These are phyloP conservation scores for Limnephilus rhombicus DNA, from an alignment of 2,888 invertebrate genomes.

Conservation along the genomic window DNA sequence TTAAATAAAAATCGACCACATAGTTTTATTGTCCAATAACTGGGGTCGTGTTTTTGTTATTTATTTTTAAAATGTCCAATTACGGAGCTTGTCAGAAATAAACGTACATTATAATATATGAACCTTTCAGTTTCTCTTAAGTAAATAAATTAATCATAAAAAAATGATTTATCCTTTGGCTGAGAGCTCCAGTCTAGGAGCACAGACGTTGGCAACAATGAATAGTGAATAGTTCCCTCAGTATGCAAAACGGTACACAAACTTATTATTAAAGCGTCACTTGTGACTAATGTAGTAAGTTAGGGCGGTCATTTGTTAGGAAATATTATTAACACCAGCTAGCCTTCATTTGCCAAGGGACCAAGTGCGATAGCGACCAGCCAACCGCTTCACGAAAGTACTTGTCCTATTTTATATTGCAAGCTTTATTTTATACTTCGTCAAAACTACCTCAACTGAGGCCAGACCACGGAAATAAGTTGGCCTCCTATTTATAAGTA, in stretches of 20 bases:
- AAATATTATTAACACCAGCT: not conserved
- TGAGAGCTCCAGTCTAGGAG: not conserved
- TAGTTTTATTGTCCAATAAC: too few species aligned
- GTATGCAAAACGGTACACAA: not conserved
- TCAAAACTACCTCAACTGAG: too few species aligned
- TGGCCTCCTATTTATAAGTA: too few species aligned
- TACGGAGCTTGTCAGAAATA: not conserved
- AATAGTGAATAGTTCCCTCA: not conserved
- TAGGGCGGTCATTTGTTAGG: not conserved
- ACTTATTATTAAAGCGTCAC: conserved; percentile 1
- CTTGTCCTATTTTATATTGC: not conserved
- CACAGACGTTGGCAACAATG: not conserved
- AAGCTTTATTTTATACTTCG: not conserved
- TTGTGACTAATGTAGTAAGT: not conserved
- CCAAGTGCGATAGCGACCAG: not conserved
- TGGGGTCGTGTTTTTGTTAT: too few species aligned
- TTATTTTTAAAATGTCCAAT: too few species aligned
- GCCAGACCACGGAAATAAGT: too few species aligned
- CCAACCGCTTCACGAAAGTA: not conserved
- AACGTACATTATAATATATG: not conserved
- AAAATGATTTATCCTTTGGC: too few species aligned
- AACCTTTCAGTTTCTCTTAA: too few species aligned
- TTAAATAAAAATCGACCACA: too few species aligned
- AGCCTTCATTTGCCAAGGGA: not conserved
- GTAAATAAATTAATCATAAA: not conserved